phyloP scores from a whole-genome alignment of 2,113 vertebrate genomes.

The Eudyptes chrysolophus region DNA sequence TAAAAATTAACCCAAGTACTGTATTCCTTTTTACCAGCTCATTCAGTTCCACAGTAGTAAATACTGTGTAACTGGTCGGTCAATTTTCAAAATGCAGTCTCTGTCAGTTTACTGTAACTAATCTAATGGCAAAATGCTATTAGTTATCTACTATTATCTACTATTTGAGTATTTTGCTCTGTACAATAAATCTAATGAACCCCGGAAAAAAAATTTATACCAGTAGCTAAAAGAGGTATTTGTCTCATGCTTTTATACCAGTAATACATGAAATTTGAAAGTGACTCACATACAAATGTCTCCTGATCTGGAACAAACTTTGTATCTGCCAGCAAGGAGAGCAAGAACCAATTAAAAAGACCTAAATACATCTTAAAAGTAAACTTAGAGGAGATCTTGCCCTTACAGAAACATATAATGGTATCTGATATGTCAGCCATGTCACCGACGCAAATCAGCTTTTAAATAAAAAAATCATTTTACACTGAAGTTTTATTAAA shows the following conservation, averaged over 20 bases:
- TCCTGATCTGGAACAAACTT: not conserved
- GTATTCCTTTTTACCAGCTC: not conserved
- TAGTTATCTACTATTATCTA: not conserved
- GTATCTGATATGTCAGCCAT: not conserved
- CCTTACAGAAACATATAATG: not conserved
- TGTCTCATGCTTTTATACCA: not conserved
- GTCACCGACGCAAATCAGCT: not conserved
- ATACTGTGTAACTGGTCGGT: not conserved
- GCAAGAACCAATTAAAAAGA: not conserved
- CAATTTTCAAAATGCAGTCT: not conserved
- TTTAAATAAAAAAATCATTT: not conserved
- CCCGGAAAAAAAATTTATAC: fast-evolving
- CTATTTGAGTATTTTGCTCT: not conserved
- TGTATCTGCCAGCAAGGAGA: not conserved
- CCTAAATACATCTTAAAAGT: not conserved
- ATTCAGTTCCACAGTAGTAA: not conserved
- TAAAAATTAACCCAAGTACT: not conserved
- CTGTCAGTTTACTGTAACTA: not conserved
- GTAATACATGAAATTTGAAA: not conserved
- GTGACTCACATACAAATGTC: not conserved
- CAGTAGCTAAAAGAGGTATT: not conserved
- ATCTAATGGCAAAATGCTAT: not conserved
- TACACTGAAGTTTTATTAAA: not conserved
- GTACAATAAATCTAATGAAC: not conserved
- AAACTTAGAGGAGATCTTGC: not conserved